A percentile compares a stretch with the other conserved stretches of the same genome.
phyloP scores from a whole-genome alignment of 2,797 vertebrate genomes.

The Cephalopachus bancanus region DNA sequence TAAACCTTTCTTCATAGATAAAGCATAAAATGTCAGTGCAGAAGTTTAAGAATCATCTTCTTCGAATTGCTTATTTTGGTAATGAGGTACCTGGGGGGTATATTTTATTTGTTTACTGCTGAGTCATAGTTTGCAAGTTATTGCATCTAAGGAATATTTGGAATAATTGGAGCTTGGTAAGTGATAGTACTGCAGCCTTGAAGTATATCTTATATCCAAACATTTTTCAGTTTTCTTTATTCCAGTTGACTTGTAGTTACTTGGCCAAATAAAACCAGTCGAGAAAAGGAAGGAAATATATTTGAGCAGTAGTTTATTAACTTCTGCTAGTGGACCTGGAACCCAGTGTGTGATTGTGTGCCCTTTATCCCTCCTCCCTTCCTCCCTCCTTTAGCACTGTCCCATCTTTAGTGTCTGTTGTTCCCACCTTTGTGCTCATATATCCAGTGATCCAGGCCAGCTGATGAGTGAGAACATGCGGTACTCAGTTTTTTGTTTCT shows the following conservation, averaged over 20 bases:
- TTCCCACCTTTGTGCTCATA: no score
- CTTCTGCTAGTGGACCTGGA: no score
- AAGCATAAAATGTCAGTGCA: neutral
- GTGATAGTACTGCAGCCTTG: neutral
- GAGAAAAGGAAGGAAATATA: neutral
- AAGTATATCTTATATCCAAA: neutral
- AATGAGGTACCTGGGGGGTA: neutral
- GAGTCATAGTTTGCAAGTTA: neutral
- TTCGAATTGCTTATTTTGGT: constrained; percentile 20
- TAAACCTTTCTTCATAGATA: constrained; percentile 35
- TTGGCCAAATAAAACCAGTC: neutral
- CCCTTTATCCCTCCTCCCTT: no score
- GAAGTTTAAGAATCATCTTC: constrained; percentile 13
- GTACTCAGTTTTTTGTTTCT: no score
- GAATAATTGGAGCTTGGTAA: neutral
- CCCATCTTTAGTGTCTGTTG: no score
- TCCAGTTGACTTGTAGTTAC: neutral
- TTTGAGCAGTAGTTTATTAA: no score
- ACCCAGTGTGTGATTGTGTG: no score
- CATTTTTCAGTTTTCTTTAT: neutral
- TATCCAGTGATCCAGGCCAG: no score
- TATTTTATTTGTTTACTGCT: constrained; percentile 19
- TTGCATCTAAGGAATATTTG: neutral
- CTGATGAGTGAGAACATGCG: no score
- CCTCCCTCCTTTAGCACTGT: no score